Evolutionary conservation across 2,113 vertebrate species (phyloP).

Genomic region (Gallinago undulata): DNA sequence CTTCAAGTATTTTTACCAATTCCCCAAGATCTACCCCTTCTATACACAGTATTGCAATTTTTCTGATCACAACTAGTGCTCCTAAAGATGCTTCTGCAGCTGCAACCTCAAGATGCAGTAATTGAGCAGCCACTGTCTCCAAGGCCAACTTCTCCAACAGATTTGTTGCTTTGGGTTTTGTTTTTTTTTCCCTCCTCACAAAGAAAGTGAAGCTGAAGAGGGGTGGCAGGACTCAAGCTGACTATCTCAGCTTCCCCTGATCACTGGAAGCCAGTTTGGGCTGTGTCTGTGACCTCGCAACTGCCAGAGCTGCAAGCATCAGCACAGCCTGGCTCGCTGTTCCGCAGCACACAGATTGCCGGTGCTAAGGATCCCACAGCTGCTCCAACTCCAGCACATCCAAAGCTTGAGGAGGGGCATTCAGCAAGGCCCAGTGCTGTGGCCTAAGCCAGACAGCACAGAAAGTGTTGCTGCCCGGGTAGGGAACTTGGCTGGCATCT

Average conservation of each 20-base stretch:
- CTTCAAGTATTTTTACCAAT: not conserved
- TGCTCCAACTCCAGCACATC: not conserved
- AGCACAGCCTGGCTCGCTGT: not conserved
- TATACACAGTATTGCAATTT: not conserved
- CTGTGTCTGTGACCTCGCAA: rapidly evolving
- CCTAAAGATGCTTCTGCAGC: not conserved
- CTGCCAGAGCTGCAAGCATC: not conserved
- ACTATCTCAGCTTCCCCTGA: not conserved
- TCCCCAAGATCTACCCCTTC: not conserved
- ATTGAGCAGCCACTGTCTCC: not conserved
- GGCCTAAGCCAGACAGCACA: not conserved
- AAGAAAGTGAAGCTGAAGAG: not conserved
- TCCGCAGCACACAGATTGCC: not conserved
- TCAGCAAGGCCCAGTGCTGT: rapidly evolving
- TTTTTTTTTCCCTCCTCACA: not conserved
- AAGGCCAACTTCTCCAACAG: not conserved
- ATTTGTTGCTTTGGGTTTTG: not conserved
- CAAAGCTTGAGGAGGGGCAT: not conserved
- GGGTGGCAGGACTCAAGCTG: not conserved
- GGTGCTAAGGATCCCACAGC: rapidly evolving
- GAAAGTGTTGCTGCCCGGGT: not conserved
- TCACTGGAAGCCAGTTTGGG: not conserved
- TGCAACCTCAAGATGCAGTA: not conserved
- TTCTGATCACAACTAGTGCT: not conserved
- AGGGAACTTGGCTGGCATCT: not conserved